Conservation (phyloP, 2,113 vertebrate species). For the Alligator mississippiensis region DNA sequence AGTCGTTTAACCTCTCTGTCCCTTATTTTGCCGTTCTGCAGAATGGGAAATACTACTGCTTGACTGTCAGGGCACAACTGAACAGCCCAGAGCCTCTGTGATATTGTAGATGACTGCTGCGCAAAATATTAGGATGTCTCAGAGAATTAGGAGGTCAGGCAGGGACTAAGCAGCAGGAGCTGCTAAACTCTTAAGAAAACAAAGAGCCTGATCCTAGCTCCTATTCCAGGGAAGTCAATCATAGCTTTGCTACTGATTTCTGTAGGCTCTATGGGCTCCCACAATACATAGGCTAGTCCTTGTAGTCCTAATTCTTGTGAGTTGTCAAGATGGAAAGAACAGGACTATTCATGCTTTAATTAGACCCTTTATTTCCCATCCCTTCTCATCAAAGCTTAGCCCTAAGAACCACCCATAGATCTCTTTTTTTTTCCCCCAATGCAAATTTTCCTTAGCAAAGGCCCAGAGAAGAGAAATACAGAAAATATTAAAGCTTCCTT, state of each 20-base stretch:
- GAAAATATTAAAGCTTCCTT: conserved; percentile 34
- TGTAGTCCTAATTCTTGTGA: background rate
- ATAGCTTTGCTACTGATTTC: background rate
- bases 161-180: background rate
- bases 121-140: background rate
- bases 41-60: background rate
- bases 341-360: background rate
- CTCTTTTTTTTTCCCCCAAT: conserved; percentile 7
- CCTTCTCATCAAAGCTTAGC: background rate
- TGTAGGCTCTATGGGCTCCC: background rate
- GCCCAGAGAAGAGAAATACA: background rate
- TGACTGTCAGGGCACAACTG: background rate
- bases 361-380: background rate
- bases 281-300: background rate
- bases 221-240: background rate
- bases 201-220: background rate
- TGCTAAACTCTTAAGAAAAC: background rate
- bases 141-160: background rate
- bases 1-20: background rate
- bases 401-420: background rate
- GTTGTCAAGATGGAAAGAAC: background rate
- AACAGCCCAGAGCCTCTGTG: background rate
- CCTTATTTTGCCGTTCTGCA: background rate
- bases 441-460: background rate
- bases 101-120: background rate